Evolutionary conservation across 1,140 invertebrate genomes (phyloP).

Genomic region (Rhagoletis zephyria): DNA sequence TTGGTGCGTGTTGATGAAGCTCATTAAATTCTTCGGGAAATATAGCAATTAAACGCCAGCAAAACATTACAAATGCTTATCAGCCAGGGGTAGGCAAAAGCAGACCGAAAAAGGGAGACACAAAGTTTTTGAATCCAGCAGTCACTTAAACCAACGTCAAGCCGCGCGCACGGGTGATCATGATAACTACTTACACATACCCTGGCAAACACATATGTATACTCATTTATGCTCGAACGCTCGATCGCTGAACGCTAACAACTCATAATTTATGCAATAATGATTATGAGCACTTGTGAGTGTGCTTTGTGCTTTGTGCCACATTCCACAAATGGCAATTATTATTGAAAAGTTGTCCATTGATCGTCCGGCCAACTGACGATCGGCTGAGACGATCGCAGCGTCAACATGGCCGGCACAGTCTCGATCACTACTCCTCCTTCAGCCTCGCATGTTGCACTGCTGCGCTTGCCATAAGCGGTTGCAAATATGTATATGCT

Average conservation of each 20-base stretch:
- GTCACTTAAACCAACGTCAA: background rate
- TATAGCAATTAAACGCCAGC: slow-evolving; percentile 12
- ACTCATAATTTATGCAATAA: slow-evolving; percentile 51
- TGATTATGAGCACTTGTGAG: slow-evolving; percentile 38
- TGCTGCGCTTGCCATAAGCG: background rate
- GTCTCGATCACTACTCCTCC: background rate
- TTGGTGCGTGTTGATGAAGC: slow-evolving; percentile 22
- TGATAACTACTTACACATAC: background rate
- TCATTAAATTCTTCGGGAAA: slow-evolving; percentile 11
- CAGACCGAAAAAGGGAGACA: background rate
- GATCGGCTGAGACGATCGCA: slow-evolving; percentile 12
- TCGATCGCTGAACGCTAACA: background rate
- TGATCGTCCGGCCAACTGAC: slow-evolving; percentile 13
- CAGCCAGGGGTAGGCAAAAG: background rate
- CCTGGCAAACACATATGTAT: background rate
- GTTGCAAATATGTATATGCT: slow-evolving; percentile 11
- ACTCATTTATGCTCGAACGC: background rate
- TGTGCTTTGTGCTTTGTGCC: slow-evolving; percentile 10
- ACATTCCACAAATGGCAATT: slow-evolving; percentile 49
- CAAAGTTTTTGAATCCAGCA: background rate
- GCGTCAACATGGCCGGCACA: background rate
- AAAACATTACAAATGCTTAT: background rate
- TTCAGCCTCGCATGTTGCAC: background rate
- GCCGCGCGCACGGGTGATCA: slow-evolving; percentile 13
- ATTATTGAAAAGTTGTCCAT: slow-evolving; percentile 47